Base-by-base conservation (phyloP, 2,113 vertebrate species). In the Scytalopus superciliaris region DNA sequence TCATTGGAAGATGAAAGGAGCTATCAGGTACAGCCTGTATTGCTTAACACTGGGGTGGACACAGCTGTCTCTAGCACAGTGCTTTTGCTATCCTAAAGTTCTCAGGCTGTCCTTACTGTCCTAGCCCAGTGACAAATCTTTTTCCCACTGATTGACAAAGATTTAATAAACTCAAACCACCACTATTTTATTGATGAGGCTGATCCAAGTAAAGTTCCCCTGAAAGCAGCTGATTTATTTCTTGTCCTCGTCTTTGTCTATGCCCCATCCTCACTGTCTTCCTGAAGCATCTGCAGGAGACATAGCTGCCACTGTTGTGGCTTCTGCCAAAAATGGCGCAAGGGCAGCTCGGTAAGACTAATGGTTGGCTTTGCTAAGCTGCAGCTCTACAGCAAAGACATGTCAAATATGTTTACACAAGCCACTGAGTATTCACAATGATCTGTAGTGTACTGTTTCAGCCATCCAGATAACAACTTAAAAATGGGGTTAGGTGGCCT, bases 341-440 rank as follows among this genome's bases (percentile, higher is more conserved):
- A 30, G 22, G 39, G 22, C 62, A 90, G 82, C 82, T 95, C 5
- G 4, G 0, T 60, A 87, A 89, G 56, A 39, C 31, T 63, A 56
- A 19, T 45, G 80, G 44, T 47, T 90, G 82, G 72, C 83, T 89
- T 90, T 75, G 56, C 69, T 75, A 22, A 92, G n/a, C 87, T 68
- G 80, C 86, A 91, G 77, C 81, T 91, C 84, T 72, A 14, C 74
- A 42, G 73, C 6, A 2, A 84, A 89, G 91, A 84, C 49, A 3
- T 49, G 91, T 97, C 96, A 95, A 63, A 89, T 67, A 57, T 4
- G 16, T 76, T 97, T 96, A 94, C 84, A 95, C 93, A 95, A 95
- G 87, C 96, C 94, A 82, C 91, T 97, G 96, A 89, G n/a, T 95
- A 91, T 94, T 92, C 94, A 96, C 94, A 97, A 93, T 95, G 87